These are phyloP conservation scores for Peribatodes rhomboidaria DNA, from an alignment of 2,888 invertebrate species.

Conservation along the genomic window DNA sequence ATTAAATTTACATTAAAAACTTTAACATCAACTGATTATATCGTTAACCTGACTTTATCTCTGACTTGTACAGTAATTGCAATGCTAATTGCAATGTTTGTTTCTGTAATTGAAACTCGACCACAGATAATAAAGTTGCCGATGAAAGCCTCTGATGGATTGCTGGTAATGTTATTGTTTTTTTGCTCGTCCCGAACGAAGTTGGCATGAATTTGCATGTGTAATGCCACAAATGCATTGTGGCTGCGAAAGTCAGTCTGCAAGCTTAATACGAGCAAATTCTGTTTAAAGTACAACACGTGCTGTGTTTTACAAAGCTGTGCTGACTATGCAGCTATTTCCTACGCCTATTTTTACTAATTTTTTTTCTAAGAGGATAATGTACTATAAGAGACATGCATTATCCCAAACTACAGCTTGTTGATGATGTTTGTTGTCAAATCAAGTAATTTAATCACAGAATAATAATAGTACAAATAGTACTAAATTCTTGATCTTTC, in stretches of 20 bases:
- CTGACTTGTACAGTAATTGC: constrained; percentile 44
- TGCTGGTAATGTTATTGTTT: constrained; percentile 71
- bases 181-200: constrained; percentile 63
- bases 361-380: no score
- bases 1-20: constrained; percentile 14
- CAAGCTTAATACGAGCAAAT: neutral
- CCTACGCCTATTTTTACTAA: neutral
- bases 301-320: neutral
- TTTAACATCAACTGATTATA: constrained; percentile 22
- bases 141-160: constrained; percentile 78
- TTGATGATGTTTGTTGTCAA: no score
- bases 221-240: constrained; percentile 73
- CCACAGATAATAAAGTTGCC: constrained; percentile 77
- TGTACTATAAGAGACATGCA: no score
- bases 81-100: constrained; percentile 70
- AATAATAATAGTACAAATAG: no score
- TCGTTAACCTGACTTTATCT: constrained; percentile 25
- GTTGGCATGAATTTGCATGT: constrained; percentile 79
- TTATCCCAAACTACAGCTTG: no score
- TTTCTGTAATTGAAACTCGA: constrained; percentile 80
- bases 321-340: neutral
- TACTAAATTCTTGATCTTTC: neutral
- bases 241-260: neutral
- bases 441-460: no score
- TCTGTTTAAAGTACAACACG: neutral